phyloP scores from a whole-genome alignment of 2,113 vertebrate species.

The Clarias gariepinus region DNA sequence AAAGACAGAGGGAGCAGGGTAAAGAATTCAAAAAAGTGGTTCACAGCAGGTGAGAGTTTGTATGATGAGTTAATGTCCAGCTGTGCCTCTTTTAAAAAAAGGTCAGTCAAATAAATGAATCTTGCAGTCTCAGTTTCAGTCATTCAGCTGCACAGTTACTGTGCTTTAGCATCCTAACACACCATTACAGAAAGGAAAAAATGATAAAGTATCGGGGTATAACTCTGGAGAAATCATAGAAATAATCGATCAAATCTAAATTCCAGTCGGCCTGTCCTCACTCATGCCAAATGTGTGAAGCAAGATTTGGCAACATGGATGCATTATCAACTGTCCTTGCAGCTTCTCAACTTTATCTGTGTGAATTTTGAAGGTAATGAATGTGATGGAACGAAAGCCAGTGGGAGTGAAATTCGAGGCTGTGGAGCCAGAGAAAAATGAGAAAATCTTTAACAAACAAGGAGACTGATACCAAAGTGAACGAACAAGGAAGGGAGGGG shows the following conservation, averaged over 20 bases:
- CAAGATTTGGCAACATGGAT: conserved; percentile 27
- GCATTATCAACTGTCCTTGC: conserved; percentile 31
- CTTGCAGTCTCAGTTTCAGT: conserved; percentile 55
- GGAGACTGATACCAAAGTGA: conserved; percentile 61
- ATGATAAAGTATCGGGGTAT: not conserved
- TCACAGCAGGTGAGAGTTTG: conserved; percentile 5
- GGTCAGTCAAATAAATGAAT: conserved; percentile 63
- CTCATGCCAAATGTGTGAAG: conserved; percentile 37
- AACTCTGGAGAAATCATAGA: conserved; percentile 21
- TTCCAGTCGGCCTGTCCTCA: conserved; percentile 35
- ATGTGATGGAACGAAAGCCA: conserved; percentile 38
- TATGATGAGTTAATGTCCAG: conserved; percentile 57
- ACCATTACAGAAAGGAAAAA: conserved; percentile 15
- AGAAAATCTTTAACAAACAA: conserved; percentile 61
- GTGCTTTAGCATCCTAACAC: conserved; percentile 56
- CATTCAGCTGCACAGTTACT: conserved; percentile 58
- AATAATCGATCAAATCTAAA: conserved; percentile 42
- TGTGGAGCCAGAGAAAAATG: conserved; percentile 35
- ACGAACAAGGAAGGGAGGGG: conserved; percentile 29
- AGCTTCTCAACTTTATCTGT: conserved; percentile 64
- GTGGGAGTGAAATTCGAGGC: conserved; percentile 30
- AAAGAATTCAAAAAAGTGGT: not conserved
- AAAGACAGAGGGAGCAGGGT: not conserved
- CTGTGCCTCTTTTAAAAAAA: conserved; percentile 56
- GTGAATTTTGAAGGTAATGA: conserved; percentile 47